Percentiles rank a stretch among this genome's conserved stretches.
These are phyloP conservation scores for Zeus faber DNA, from an alignment of 2,113 vertebrate genomes.

Conservation along the genomic window DNA sequence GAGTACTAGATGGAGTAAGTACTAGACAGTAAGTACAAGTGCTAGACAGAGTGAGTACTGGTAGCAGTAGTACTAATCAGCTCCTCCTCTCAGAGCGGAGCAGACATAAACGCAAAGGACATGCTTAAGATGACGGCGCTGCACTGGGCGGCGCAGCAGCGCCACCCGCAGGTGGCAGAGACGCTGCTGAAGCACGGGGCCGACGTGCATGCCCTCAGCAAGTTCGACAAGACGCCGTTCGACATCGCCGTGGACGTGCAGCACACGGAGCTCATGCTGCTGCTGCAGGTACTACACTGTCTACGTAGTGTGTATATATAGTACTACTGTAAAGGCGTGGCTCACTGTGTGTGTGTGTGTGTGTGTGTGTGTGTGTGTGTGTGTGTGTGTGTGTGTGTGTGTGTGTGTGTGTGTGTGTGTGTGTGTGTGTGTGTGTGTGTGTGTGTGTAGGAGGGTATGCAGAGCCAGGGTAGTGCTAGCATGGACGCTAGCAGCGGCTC, in stretches of 20 bases:
- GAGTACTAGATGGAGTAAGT: too few relatives aligned
- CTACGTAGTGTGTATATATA: neutral
- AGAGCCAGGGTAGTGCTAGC: conserved; percentile 77
- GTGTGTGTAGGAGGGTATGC: conserved; percentile 83
- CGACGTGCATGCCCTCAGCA: conserved; percentile 85
- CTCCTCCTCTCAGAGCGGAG: conserved; percentile 78
- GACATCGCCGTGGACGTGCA: conserved; percentile 89
- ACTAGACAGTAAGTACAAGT: too few relatives aligned
- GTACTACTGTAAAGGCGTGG: too few relatives aligned
- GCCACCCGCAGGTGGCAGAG: conserved; percentile 79
- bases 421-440: neutral
- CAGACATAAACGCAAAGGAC: conserved; percentile 92
- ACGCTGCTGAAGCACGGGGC: conserved; percentile 85
- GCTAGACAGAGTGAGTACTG: too few relatives aligned
- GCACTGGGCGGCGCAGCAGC: conserved; percentile 90
- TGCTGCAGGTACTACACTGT: conserved; percentile 81
- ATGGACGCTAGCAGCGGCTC: conserved; percentile 39
- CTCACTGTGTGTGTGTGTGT: neutral
- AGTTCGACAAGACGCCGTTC: conserved; percentile 90
- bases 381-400: conserved; percentile 13
- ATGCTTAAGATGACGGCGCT: conserved; percentile 96
- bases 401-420: neutral
- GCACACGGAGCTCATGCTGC: conserved; percentile 80
- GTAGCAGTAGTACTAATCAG: too few relatives aligned
- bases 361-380: neutral